Evolutionary conservation across 1,140 invertebrate species (phyloP), one percentile per base, ranked within the genome.

Genomic region (Drosophila orosa): DNA sequence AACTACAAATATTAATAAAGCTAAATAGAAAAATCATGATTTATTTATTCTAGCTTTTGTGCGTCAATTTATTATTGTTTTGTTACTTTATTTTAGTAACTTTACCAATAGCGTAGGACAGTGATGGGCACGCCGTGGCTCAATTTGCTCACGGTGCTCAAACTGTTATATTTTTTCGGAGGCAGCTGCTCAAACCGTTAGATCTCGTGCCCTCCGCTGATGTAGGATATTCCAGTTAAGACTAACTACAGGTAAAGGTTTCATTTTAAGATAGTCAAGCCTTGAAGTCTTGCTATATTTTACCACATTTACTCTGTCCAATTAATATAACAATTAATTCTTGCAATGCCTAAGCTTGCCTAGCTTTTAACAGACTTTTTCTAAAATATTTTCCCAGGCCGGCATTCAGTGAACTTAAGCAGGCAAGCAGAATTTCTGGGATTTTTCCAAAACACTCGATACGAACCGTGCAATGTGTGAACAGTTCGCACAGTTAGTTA

Each of bases 391-490:
- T 27, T 60, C 55, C 25, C 55, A 29, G n/a, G 25, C 19, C 19
- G 33, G 52, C 22, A 62, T 29, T 35, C 25, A 35, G 22, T 31
- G 33, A 48, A 29, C 15, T 59, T 60, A 61, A 9, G 22, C 56
- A 35, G 35, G 27, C 56, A 35, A 45, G 27, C 54, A 42, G 35
- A 40, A 48, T 73, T 72, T 61, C 37, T 52, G 29, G 31, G 67
- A 73, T 52, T 60, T 73, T 73, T 72, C 31, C 44, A 19, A 74
- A 66, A 31, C 45, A 24, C 54, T 52, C 27, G 35, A 50, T 59
- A 58, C 69, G 54, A 55, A n/a, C 68, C 61, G 19, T 62, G 60
- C 67, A 65, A 86, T 87, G 82, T 86, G 82, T 86, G 83, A 86
- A 86, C 37, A 61, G 52, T 82, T 86, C 82, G 58, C 82, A 86